Evolutionary conservation across 2,888 invertebrate species (phyloP), one percentile per base, ranked within the genome.

Genomic region (Lacanobia oleracea): DNA sequence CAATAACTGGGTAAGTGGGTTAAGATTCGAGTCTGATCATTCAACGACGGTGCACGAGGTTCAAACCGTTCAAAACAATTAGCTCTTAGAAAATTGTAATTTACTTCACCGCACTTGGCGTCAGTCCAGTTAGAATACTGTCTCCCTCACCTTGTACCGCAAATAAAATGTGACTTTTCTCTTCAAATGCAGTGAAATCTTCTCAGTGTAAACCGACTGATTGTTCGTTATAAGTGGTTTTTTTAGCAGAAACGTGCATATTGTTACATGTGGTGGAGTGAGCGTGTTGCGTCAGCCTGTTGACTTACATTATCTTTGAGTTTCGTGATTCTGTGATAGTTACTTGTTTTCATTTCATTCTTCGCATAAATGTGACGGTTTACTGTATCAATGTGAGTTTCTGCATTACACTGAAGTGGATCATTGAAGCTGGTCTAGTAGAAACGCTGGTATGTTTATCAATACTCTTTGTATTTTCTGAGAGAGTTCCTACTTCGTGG

Each of bases 71-170:
- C n/a, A 7, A 18, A 86, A 86, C 88, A 86, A 87, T 88, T 84
- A 86, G 74, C 75, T 82, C 57, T 66, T 59, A 75, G 77, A 76
- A 79, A 77, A 75, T 78, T 75, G 40, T 53, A 67, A 70, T 78
- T 79, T 76, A 63, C 68, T 81, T 61, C 72, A 68, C 67, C 64
- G 61, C 82, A 53, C 62, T 84, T 87, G 87, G 94, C 91, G 77
- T 59, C 64, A 68, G 82, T 91, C 94, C 94, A 94, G 91, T 79
- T 76, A 37, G 81, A 88, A 91, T 91, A 93, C 88, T 89, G 87
- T 87, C 87, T 84, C 84, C 81, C 86, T 92, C 90, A 93, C 94
- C 94, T 94, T 94, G 94, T 69, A 91, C 91, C 91, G 88, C 89
- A 93, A 93, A 93, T 94, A 93, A 93, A 91, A 75, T 77, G 70